Evolutionary conservation across 92 coral and sea anemone genomes (phyloP).

Genomic region (Nematostella vectensis): DNA sequence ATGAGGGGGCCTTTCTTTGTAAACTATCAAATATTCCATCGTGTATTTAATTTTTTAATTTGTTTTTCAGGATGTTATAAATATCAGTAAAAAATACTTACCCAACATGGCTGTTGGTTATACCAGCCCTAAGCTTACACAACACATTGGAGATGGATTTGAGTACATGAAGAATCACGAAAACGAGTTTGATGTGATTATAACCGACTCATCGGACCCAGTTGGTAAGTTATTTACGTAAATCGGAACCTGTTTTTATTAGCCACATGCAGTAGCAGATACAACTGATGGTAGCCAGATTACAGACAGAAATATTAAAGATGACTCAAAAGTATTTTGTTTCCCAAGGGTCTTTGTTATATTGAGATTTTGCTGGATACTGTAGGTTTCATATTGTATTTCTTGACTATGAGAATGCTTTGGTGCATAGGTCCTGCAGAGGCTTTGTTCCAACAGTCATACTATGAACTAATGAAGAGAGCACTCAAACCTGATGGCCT

Average conservation of each 20-base stretch:
- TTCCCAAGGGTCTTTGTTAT: no score
- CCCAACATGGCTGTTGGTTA: conserved; percentile 85
- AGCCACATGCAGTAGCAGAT: no score
- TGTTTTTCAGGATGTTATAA: conserved; percentile 67
- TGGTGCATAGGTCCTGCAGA: conserved; percentile 97
- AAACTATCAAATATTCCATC: no score
- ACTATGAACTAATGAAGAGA: conserved; percentile 78
- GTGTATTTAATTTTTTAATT: no score
- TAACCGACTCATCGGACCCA: conserved; percentile 98
- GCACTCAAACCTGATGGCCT: conserved; percentile 87
- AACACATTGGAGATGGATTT: conserved; percentile 92
- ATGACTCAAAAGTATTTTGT: no score
- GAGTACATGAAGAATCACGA: conserved; percentile 88
- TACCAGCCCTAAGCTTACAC: conserved; percentile 71
- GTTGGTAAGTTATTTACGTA: conserved; percentile 57
- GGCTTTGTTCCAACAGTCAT: conserved; percentile 71
- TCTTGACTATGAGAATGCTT: no score
- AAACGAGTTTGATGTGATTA: conserved; percentile 87
- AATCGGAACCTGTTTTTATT: no score
- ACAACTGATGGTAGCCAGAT: no score
- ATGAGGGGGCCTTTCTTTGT: no score
- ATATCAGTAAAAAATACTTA: conserved; percentile 66
- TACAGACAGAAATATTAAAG: no score
- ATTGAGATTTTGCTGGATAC: no score
- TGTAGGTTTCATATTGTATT: no score